A percentile compares a stretch with the other conserved stretches of the same genome.
phyloP scores from a whole-genome alignment of 2,888 invertebrate genomes.

The Phortica magna region DNA sequence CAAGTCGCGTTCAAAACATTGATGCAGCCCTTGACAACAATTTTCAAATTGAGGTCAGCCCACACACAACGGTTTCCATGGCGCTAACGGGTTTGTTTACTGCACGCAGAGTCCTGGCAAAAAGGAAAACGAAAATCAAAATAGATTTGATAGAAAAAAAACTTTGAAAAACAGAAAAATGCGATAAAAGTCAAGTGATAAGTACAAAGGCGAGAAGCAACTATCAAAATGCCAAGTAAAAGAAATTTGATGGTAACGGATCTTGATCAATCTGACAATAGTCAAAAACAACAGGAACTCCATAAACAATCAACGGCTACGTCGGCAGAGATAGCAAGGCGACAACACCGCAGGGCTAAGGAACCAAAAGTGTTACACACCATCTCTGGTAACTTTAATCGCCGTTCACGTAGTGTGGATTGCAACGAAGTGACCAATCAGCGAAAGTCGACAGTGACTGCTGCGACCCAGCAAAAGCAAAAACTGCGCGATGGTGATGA shows the following conservation, averaged over 20 bases:
- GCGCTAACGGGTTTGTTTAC: conserved; percentile 17
- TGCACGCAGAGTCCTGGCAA: neutral
- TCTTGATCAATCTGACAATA: conserved; percentile 68
- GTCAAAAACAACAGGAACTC: conserved; percentile 39
- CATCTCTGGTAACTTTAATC: conserved; percentile 71
- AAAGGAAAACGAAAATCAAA: neutral
- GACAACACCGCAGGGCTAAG: neutral
- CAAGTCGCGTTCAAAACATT: neutral
- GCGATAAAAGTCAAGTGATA: neutral
- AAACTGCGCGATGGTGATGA: neutral
- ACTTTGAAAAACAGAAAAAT: conserved; percentile 15
- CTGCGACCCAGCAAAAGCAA: conserved; percentile 47
- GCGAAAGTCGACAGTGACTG: conserved; percentile 11
- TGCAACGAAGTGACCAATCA: conserved; percentile 47
- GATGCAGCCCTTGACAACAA: neutral
- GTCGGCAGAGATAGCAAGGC: conserved; percentile 39
- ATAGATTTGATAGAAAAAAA: neutral
- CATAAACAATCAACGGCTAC: conserved; percentile 29
- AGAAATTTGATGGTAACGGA: conserved; percentile 68
- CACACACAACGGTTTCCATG: neutral
- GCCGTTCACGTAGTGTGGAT: conserved; percentile 73
- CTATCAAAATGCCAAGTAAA: conserved; percentile 27
- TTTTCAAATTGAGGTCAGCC: neutral
- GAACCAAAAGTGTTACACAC: conserved; percentile 65
- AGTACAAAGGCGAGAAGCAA: neutral